Evolutionary conservation across 2,888 invertebrate species (phyloP).

Genomic region (Ethmia dodecea): DNA sequence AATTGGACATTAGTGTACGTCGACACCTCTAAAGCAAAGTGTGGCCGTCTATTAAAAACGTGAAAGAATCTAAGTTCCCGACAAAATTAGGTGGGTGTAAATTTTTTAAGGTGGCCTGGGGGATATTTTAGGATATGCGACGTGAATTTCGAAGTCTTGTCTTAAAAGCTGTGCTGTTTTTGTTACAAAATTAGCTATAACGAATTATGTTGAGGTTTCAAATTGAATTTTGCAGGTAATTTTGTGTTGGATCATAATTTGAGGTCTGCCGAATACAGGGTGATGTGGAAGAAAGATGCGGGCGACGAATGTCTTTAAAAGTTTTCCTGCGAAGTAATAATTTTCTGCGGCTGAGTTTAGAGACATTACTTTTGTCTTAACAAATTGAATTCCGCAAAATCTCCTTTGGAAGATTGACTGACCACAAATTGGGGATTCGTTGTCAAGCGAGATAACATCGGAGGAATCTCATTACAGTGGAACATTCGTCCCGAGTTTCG

Average conservation of each 20-base stretch:
- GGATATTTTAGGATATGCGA: slow-evolving; percentile 34
- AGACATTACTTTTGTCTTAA: slow-evolving; percentile 63
- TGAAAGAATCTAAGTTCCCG: slow-evolving; percentile 41
- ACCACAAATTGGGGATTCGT: slow-evolving; percentile 73
- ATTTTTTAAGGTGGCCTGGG: slow-evolving; percentile 37
- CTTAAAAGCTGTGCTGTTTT: slow-evolving; percentile 22
- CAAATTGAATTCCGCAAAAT: slow-evolving; percentile 69
- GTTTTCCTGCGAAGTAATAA: slow-evolving; percentile 30
- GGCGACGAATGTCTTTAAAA: slow-evolving; percentile 20
- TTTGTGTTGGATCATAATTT: slow-evolving; percentile 11
- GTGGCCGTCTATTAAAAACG: slow-evolving; percentile 36
- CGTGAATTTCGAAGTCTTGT: slow-evolving; percentile 41
- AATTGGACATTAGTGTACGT: slow-evolving; percentile 69
- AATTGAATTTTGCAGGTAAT: slow-evolving; percentile 16
- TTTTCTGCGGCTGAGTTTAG: slow-evolving; percentile 34
- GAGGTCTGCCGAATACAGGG: background rate
- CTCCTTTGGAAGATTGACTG: slow-evolving; percentile 62
- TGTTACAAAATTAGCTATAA: slow-evolving; percentile 7
- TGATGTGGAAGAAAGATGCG: background rate
- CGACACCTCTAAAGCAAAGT: slow-evolving; percentile 49
- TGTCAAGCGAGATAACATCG: slow-evolving; percentile 70
- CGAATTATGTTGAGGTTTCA: slow-evolving; percentile 9
- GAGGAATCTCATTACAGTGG: slow-evolving; percentile 70
- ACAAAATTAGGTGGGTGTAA: slow-evolving; percentile 53
- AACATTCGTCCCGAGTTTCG: slow-evolving; percentile 45